These are phyloP conservation scores for Onchidella celtica DNA, from an alignment of 2,888 invertebrate genomes.

Conservation along the genomic window DNA sequence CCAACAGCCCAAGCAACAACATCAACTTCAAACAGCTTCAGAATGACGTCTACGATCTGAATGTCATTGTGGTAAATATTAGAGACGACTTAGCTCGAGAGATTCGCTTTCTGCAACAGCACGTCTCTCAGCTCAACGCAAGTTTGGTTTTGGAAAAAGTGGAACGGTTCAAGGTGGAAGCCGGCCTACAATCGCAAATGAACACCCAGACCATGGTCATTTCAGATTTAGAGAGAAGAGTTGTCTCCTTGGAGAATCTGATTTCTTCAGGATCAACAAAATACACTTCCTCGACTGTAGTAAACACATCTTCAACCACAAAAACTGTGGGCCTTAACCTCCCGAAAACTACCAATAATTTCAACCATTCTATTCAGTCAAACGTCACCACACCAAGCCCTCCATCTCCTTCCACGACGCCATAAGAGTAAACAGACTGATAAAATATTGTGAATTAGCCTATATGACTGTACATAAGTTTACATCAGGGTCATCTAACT, in stretches of 20 bases:
- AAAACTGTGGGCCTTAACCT: too few relatives aligned
- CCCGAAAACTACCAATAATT: too few relatives aligned
- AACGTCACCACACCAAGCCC: too few relatives aligned
- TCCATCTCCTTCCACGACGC: too few relatives aligned
- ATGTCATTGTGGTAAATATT: background rate
- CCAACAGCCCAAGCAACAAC: background rate
- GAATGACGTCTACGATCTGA: background rate
- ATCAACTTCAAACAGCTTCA: background rate
- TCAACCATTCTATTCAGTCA: too few relatives aligned
- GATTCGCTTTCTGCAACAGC: background rate
- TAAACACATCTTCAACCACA: too few relatives aligned
- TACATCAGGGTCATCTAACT: too few relatives aligned
- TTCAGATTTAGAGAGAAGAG: background rate
- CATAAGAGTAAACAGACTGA: too few relatives aligned
- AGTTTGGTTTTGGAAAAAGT: background rate
- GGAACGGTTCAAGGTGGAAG: background rate
- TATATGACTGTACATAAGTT: too few relatives aligned
- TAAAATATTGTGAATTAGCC: too few relatives aligned
- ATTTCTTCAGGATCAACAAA: background rate
- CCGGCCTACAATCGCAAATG: background rate
- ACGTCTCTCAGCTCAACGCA: background rate
- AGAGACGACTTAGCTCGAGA: background rate
- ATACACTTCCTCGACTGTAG: too few relatives aligned
- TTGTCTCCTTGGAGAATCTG: background rate
- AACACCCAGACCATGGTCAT: background rate